Conservation (phyloP, 2,888 invertebrate species). For the Nyleta sp. region DNA sequence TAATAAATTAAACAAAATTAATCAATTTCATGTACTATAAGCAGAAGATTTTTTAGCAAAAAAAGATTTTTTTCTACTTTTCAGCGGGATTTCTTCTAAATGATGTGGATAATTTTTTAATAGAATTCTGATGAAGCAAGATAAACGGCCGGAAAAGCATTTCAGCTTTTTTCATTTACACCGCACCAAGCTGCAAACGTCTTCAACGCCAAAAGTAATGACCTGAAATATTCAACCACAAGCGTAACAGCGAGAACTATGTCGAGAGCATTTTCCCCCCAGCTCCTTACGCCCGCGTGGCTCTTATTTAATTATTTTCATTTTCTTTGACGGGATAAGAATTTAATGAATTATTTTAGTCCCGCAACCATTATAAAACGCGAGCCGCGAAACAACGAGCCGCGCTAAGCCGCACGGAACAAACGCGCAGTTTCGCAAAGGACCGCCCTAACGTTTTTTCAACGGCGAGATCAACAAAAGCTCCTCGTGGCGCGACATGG, state of each 20-base stretch:
- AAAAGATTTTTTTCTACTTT: no score
- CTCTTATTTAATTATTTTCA: constrained; percentile 56
- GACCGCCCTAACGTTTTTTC: constrained; percentile 33
- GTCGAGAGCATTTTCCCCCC: constrained; percentile 34
- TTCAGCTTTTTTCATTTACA: background rate
- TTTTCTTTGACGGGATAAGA: constrained; percentile 56
- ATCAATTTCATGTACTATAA: no score
- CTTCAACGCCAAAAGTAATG: constrained; percentile 27
- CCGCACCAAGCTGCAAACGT: background rate
- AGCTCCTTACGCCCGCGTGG: constrained; percentile 30
- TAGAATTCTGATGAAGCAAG: no score
- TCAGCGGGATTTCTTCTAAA: no score
- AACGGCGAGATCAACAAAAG: constrained; percentile 55
- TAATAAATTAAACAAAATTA: no score
- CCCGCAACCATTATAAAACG: constrained; percentile 35
- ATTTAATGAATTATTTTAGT: constrained; percentile 63
- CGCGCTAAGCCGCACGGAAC: constrained; percentile 53
- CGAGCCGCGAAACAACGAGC: constrained; percentile 36
- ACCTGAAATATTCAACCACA: constrained; percentile 30
- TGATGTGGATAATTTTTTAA: no score
- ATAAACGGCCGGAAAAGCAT: background rate
- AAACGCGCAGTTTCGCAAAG: constrained; percentile 56
- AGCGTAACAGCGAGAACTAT: constrained; percentile 33
- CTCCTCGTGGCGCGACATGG: constrained; percentile 38
- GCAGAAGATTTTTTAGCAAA: no score